A percentile compares a stretch with the other conserved stretches of the same genome.
These are phyloP conservation scores for Bucorvus abyssinicus DNA, from an alignment of 2,797 vertebrate genomes.

Conservation along the genomic window DNA sequence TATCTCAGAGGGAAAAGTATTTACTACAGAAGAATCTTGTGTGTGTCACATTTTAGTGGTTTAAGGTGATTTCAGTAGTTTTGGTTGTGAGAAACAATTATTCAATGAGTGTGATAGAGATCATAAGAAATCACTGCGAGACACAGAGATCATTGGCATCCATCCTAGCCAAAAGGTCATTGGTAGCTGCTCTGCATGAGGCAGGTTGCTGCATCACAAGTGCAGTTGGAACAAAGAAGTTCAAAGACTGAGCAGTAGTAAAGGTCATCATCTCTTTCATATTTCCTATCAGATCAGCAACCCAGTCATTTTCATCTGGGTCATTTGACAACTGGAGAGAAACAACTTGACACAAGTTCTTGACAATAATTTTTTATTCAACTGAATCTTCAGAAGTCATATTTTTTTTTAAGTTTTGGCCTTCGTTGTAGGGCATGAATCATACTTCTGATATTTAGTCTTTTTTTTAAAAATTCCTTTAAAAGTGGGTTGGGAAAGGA, in stretches of 20 bases:
- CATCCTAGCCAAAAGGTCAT: background rate
- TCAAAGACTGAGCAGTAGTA: background rate
- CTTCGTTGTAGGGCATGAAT: background rate
- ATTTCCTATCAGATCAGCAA: background rate
- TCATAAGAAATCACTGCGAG: background rate
- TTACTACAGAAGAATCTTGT: background rate
- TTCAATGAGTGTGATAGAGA: accelerated
- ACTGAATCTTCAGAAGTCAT: background rate
- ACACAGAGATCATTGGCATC: background rate
- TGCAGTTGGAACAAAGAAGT: background rate
- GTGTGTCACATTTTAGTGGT: background rate
- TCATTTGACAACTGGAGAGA: background rate
- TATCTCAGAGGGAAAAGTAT: background rate
- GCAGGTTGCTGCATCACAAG: background rate
- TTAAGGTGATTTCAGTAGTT: background rate
- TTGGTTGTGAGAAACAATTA: background rate
- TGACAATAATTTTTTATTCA: background rate
- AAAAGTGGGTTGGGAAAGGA: background rate
- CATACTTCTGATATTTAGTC: background rate
- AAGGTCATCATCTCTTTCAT: background rate
- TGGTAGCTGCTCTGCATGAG: background rate
- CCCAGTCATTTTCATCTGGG: background rate
- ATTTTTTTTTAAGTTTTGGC: background rate
- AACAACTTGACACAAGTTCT: background rate
- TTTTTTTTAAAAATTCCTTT: background rate